Conservation (phyloP, 2,888 invertebrate genomes). For the Pilophorus perplexus region DNA sequence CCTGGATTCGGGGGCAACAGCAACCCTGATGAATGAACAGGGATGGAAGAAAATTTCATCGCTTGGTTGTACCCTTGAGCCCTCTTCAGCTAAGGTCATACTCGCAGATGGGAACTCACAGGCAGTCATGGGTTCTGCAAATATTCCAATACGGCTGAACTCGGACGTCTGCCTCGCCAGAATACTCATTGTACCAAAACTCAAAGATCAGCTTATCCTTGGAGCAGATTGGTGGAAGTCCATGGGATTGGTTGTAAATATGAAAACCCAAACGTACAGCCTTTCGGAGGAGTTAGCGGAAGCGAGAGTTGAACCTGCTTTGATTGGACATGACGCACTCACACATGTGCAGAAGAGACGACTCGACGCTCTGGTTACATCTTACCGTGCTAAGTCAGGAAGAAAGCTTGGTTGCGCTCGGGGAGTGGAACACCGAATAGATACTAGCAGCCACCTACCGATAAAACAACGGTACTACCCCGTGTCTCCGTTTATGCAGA, state of each 20-base stretch:
- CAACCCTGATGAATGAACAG: not conserved
- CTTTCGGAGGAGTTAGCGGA: not conserved
- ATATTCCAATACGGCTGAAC: not conserved
- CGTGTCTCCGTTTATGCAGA: slow-evolving; percentile 24
- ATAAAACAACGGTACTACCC: slow-evolving; percentile 23
- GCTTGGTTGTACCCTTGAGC: not conserved
- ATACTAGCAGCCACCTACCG: not conserved
- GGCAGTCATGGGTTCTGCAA: not conserved
- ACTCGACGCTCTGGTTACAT: not conserved
- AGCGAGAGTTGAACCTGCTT: not conserved
- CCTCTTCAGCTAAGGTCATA: not conserved
- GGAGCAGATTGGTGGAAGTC: not conserved
- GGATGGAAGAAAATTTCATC: slow-evolving; percentile 2
- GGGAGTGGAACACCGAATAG: slow-evolving; percentile 1
- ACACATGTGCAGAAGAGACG: not conserved
- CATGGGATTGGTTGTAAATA: not conserved
- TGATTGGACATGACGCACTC: not conserved
- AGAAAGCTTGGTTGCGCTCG: not conserved
- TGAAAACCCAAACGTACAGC: not conserved
- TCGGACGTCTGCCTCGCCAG: not conserved
- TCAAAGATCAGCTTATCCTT: not conserved
- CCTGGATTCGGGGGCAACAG: slow-evolving; percentile 15
- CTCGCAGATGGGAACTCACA: not conserved
- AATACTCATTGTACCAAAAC: not conserved
- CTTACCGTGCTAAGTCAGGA: not conserved